Base-by-base conservation (phyloP, 2,888 invertebrate species). In the Clepsis dumicolana region DNA sequence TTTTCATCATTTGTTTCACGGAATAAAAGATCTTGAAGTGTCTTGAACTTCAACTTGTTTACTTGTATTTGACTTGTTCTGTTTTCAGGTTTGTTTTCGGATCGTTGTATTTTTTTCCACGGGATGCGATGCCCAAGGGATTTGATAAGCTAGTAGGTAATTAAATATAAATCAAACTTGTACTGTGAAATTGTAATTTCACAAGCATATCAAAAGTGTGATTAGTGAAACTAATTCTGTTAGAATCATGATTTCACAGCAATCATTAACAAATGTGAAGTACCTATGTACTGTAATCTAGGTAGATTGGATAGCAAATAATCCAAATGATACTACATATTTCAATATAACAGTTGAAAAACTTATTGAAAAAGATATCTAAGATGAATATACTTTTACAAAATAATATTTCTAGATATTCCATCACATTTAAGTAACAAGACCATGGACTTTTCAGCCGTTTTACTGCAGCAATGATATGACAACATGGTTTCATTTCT, bases 121-220 rank as follows among this genome's bases (percentile, higher is more conserved):
- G 86, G 86, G 73, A 91, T 89, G 59, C 74, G 71, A 75, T 90
- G 89, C 64, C 91, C 92, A 71, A 82, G 87, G 24, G 73, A 48
- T 50, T 59, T 70, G 68, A 64, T 64, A 35, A 50, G 62, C 63
- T 68, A 67, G 12, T 56, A 50, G 35, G 57, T 57, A 63, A 52
- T 44, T 16, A 18, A 41, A 60, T 25, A 21, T 44, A 27, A 44
- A 41, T n/a, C 12, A 48, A 48, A 21, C 21, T 12, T 4, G 21
- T 48, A 21, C 48, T 48, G 18, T 16, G 41, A 44, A 48, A 48
- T 52, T 25, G 8, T n/a, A 52, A 52, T 52, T 52, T 52, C 12
- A 10, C 21, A 21, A 10, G 48, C 48, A 21, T 16, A 18, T 48
- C 21, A 48, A 10, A 21, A 3, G 21, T 48, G 2, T 48, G 21